Evolutionary conservation across 2,113 vertebrate species (phyloP).

Genomic region (Rhodinocichla rosea): DNA sequence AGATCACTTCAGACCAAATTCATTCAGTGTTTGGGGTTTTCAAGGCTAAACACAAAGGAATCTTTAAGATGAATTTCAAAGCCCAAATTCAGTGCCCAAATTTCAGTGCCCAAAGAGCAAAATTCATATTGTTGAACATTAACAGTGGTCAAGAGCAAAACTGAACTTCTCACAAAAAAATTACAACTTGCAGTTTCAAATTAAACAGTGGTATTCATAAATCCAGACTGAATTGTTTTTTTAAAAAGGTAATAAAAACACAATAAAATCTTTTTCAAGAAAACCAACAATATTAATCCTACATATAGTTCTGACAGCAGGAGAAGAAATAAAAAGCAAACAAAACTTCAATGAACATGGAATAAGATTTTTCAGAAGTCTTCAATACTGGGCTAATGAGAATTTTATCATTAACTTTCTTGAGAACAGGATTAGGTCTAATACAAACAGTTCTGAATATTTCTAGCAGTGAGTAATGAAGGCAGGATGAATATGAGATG

Average conservation of each 20-base stretch:
- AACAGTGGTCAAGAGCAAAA: not conserved
- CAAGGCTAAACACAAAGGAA: not conserved
- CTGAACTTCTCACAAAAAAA: not conserved
- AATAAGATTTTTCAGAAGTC: not conserved
- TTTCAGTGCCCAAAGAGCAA: not conserved
- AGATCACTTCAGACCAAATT: not conserved
- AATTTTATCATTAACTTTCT: constrained; percentile 43
- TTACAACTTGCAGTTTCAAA: not conserved
- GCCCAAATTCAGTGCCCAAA: not conserved
- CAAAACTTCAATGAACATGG: not conserved
- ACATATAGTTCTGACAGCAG: not conserved
- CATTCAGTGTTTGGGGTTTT: not conserved
- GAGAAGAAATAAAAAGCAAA: not conserved
- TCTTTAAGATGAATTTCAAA: not conserved
- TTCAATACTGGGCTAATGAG: not conserved
- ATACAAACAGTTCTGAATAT: constrained; percentile 14
- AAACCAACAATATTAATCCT: not conserved
- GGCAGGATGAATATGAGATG: not conserved
- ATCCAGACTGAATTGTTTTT: not conserved
- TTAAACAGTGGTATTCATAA: not conserved
- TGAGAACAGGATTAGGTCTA: constrained; percentile 3
- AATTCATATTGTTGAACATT: not conserved
- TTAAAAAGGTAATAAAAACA: not conserved
- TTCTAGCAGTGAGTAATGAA: constrained; percentile 11
- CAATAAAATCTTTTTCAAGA: not conserved